A percentile compares a stretch with the other conserved stretches of the same genome.
phyloP scores from a whole-genome alignment of 1,140 invertebrate species.

The Dendrolimus kikuchii region DNA sequence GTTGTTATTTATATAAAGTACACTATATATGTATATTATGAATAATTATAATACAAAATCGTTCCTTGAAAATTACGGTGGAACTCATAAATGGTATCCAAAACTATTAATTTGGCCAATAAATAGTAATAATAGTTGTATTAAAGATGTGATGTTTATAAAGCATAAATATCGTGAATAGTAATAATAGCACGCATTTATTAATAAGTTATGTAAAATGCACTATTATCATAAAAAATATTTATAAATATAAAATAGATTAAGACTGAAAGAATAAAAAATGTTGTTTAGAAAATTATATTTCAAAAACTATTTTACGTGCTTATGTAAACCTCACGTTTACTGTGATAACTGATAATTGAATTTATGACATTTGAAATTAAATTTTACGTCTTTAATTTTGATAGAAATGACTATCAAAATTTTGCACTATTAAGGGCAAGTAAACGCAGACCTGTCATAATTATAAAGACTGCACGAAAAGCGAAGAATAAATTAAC shows the following conservation, averaged over 20 bases:
- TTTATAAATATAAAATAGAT: constrained; percentile 35
- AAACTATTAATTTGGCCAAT: constrained; percentile 9
- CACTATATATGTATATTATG: constrained; percentile 24
- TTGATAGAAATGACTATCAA: too few species aligned
- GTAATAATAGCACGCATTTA: constrained; percentile 42
- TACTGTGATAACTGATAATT: constrained; percentile 36
- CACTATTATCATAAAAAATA: constrained; percentile 42
- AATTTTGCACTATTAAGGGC: too few species aligned
- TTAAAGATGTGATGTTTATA: too few species aligned
- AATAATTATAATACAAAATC: constrained; percentile 32
- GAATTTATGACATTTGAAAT: constrained; percentile 15
- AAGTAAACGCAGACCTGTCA: too few species aligned
- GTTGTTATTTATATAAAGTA: constrained; percentile 45
- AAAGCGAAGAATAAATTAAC: too few species aligned
- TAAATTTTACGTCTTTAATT: neutral
- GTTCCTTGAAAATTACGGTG: constrained; percentile 45
- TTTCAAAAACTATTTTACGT: constrained; percentile 19
- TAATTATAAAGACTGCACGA: too few species aligned
- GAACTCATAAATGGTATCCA: constrained; percentile 7
- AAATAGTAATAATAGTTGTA: constrained; percentile 1
- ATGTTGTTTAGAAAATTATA: constrained; percentile 23
- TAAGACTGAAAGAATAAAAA: constrained; percentile 56
- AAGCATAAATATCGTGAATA: constrained; percentile 18
- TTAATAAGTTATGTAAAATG: constrained; percentile 44
- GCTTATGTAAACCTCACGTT: constrained; percentile 37